Conservation (phyloP, 2,797 vertebrate genomes). For the Knipowitschia caucasica region DNA sequence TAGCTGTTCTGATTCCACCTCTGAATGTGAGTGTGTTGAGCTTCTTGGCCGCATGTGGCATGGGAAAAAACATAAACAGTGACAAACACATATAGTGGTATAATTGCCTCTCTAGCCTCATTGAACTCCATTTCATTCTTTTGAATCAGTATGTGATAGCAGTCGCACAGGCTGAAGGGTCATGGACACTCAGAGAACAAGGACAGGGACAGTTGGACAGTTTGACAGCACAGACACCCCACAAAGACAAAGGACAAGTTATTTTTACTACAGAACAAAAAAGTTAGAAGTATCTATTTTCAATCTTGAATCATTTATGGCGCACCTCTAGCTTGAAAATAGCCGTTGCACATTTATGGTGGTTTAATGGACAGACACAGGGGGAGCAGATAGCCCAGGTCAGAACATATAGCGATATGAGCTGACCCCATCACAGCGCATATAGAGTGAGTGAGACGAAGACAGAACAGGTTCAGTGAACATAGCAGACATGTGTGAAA, state of each 20-base stretch:
- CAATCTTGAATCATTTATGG: not conserved
- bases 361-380: constrained; percentile 54
- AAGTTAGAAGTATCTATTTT: constrained; percentile 4
- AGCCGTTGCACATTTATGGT: constrained; percentile 20
- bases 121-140: constrained; percentile 13
- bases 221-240: constrained; percentile 66
- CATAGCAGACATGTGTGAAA: constrained; percentile 44
- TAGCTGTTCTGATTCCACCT: not conserved
- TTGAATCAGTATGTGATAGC: constrained; percentile 8
- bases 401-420: constrained; percentile 47
- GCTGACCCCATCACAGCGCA: constrained; percentile 42
- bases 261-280: not conserved
- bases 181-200: constrained; percentile 69
- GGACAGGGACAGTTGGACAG: constrained; percentile 72
- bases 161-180: constrained; percentile 43
- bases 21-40: not conserved
- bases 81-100: constrained; percentile 9
- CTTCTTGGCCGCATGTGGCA: not conserved
- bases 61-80: constrained; percentile 7
- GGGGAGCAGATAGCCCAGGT: constrained; percentile 13
- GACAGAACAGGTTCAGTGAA: constrained; percentile 55
- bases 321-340: not conserved
- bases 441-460: constrained; percentile 17
- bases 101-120: constrained; percentile 51
- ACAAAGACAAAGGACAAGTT: constrained; percentile 50